Evolutionary conservation across 2,113 vertebrate species (phyloP), one percentile per base, ranked within the genome.

Genomic region (Spizaetus ornatus): DNA sequence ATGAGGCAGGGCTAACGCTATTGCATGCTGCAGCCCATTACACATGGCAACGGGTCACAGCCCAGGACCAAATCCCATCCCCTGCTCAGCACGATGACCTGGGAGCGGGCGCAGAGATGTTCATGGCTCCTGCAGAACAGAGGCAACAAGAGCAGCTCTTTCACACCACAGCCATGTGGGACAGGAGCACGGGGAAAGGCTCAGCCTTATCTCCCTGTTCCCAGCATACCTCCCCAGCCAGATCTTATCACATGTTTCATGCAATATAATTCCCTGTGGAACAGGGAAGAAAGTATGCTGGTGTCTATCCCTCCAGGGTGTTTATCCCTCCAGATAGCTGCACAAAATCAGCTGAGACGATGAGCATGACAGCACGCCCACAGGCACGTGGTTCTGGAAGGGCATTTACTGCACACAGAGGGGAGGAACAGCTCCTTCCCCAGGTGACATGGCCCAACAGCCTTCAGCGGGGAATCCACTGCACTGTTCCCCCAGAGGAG

Each of bases 201-300:
- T 55, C 76, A 53, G 74, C 52, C 48, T 40, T 42, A 10, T 1
- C 10, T 25, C 78, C 58, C 71, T n/a, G 3, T 10, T 52, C 31
- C 67, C 55, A 82, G 29, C 40, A 47, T 56, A 6, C 8, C 3
- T 27, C 52, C 34, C 45, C 53, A 73, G 69, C 23, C 80, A 65
- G 62, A n/a, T 4, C 16, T 31, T 5, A 23, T 1, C 11, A 2
- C 3, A 2, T 5, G 26, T 13, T 91, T 71, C 45, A 38, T 29
- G n/a, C 47, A 10, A 0, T 0, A 2, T 32, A 73, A 80, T 21
- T 65, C 58, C 50, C 85, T 0, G 2, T 2, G 50, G 36, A n/a
- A 20, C 6, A 83, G 32, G 50, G 43, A 67, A 59, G 16, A 43
- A 53, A 47, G 29, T 16, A 25, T 7, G 20, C 19, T 11, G 27